phyloP scores from a whole-genome alignment of 2,888 invertebrate genomes.

The Volucella inflata region DNA sequence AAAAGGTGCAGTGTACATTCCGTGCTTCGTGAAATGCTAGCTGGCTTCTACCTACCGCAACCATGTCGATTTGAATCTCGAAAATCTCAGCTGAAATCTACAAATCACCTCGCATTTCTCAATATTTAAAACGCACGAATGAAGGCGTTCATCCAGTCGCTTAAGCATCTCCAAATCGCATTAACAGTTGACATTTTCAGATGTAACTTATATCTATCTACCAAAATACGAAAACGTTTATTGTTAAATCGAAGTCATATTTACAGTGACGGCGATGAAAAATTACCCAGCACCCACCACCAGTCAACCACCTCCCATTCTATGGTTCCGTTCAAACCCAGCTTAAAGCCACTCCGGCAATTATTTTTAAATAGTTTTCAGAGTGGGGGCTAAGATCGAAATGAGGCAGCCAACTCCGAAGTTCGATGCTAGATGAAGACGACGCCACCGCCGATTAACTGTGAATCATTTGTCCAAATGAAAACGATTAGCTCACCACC shows the following conservation, averaged over 20 bases:
- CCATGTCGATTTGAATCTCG: constrained; percentile 60
- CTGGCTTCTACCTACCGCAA: constrained; percentile 41
- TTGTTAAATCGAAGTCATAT: constrained; percentile 66
- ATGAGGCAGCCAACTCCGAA: not conserved
- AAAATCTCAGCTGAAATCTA: constrained; percentile 35
- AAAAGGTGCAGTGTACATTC: constrained; percentile 60
- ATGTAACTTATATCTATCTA: too few relatives aligned
- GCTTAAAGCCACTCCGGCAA: constrained; percentile 47
- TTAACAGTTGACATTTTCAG: constrained; percentile 63
- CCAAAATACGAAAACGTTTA: constrained; percentile 40
- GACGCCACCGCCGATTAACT: constrained; percentile 61
- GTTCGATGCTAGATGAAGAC: constrained; percentile 21
- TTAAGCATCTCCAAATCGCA: constrained; percentile 9
- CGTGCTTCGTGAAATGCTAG: constrained; percentile 60
- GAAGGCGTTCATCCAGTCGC: constrained; percentile 51
- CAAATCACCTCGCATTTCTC: constrained; percentile 49
- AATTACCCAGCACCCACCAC: constrained; percentile 44
- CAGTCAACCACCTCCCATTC: constrained; percentile 38
- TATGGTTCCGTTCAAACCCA: constrained; percentile 10
- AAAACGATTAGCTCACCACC: constrained; percentile 69
- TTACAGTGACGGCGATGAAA: constrained; percentile 33
- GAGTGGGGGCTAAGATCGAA: constrained; percentile 3
- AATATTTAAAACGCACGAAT: constrained; percentile 49
- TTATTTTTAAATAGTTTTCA: constrained; percentile 17
- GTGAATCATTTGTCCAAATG: constrained; percentile 74